phyloP scores from a whole-genome alignment of 2,113 vertebrate genomes.

The Semicossyphus pulcher region DNA sequence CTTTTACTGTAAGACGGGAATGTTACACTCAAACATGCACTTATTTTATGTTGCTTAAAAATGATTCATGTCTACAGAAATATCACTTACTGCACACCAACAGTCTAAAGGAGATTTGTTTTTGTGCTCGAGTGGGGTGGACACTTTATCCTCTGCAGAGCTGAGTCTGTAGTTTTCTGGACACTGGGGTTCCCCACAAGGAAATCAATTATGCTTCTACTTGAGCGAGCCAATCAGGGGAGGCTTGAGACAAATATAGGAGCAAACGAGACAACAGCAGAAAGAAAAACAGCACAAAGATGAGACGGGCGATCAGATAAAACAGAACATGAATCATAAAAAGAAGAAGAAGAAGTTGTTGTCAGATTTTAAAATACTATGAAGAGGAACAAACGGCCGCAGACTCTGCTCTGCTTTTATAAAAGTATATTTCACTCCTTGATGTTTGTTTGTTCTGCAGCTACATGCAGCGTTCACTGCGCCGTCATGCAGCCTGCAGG shows the following conservation, averaged over 20 bases:
- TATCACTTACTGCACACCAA: neutral
- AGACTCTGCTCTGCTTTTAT: neutral
- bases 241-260: conserved; percentile 43
- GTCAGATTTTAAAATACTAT: neutral
- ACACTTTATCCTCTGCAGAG: neutral
- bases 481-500: conserved; percentile 20
- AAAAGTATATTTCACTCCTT: neutral
- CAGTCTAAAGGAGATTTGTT: neutral
- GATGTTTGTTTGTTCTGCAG: conserved; percentile 20
- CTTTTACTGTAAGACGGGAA: conserved; percentile 17
- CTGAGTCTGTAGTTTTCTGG: neutral
- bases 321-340: neutral
- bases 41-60: no score
- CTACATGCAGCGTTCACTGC: conserved; percentile 1
- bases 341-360: neutral
- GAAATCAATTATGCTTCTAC: conserved; percentile 1
- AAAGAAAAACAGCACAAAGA: neutral
- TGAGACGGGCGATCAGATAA: no score
- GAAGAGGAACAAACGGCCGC: neutral
- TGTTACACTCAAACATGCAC: conserved; percentile 10
- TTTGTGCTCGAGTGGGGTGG: neutral
- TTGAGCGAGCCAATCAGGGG: conserved; percentile 18
- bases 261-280: neutral
- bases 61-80: no score
- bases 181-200: conserved; percentile 4